Base-by-base conservation (phyloP, 23 tunicate species). In the Pegea sp. region DNA sequence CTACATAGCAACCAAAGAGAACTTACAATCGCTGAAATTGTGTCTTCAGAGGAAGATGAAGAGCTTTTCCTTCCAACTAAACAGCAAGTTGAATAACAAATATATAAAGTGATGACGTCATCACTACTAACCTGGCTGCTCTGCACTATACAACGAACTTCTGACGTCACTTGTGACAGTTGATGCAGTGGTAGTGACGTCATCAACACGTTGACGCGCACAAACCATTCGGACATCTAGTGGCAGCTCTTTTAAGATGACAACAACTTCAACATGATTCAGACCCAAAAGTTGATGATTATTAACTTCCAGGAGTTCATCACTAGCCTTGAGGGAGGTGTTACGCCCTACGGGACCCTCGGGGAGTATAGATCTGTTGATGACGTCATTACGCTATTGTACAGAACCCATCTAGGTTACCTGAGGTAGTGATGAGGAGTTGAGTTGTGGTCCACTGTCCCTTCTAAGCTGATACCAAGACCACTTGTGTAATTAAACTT, bases 391-490 rank as follows among this genome's bases (percentile, higher is more conserved):
- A 55, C 4, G 24, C 18, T 16, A 24, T 21, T 55, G 18, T 4
- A 22, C 25, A 55, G 18, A 20, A 16, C 19, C 56, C 8, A 13
- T 13, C 19, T 13, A 51, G 19, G n/a, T n/a, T 29, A 72, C 79
- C 79, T 72, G 28, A 81, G 59, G 48, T 81, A 81, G 54, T 81
- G 93, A 54, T 81, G 93, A 1, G 93, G 75, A 21, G 42, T 48
- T 3, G 66, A 57, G 51, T 65, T 43, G 33, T 56, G 53, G 53
- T 81, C 93, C 19, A 81, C 63, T 26, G 73, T 71, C 30, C 93
- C 93, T 72, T 81, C 93, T 52, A 87, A 38, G 53, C 76, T 75
- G 18, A 87, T 87, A 1, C 97, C 97, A n/a, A 87, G 61, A 5
- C 93, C 93, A 56, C 93, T 81, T 23, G 72, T 66, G 23, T 26